Evolutionary conservation across 2,113 vertebrate species (phyloP).

Genomic region (Pelusios castaneus): DNA sequence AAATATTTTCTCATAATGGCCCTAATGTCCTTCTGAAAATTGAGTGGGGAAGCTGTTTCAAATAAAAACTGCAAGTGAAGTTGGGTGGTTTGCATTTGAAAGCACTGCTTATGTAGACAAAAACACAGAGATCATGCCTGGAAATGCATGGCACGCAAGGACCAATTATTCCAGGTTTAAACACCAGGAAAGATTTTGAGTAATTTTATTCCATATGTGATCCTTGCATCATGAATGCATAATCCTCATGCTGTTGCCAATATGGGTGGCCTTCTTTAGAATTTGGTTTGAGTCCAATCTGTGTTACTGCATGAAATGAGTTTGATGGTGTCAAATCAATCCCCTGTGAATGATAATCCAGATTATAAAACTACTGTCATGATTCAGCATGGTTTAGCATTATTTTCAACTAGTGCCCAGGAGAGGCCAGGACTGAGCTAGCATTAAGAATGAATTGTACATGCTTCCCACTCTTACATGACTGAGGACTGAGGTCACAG

Average conservation of each 20-base stretch:
- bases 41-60: constrained; percentile 4
- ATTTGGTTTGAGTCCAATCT: neutral
- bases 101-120: neutral
- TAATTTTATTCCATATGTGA: neutral
- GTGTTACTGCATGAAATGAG: constrained; percentile 29
- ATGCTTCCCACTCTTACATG: constrained; percentile 42
- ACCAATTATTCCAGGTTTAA: constrained; percentile 3
- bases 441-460: constrained; percentile 41
- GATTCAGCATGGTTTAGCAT: constrained; percentile 62
- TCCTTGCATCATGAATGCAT: constrained; percentile 15
- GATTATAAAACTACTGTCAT: constrained; percentile 54
- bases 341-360: constrained; percentile 54
- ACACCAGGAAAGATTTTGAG: constrained; percentile 31
- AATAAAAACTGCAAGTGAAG: constrained; percentile 1
- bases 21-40: constrained; percentile 29
- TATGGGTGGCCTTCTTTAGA: constrained; percentile 24
- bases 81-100: neutral
- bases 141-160: neutral
- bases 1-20: constrained; percentile 40
- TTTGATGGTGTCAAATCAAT: constrained; percentile 41
- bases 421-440: constrained; percentile 72
- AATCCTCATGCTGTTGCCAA: constrained; percentile 10
- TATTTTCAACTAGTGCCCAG: constrained; percentile 72
- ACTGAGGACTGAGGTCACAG: constrained; percentile 13
- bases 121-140: neutral